Evolutionary conservation across 2,888 invertebrate species (phyloP), one percentile per base, ranked within the genome.

Genomic region (Drosophila pseudotakahashii): DNA sequence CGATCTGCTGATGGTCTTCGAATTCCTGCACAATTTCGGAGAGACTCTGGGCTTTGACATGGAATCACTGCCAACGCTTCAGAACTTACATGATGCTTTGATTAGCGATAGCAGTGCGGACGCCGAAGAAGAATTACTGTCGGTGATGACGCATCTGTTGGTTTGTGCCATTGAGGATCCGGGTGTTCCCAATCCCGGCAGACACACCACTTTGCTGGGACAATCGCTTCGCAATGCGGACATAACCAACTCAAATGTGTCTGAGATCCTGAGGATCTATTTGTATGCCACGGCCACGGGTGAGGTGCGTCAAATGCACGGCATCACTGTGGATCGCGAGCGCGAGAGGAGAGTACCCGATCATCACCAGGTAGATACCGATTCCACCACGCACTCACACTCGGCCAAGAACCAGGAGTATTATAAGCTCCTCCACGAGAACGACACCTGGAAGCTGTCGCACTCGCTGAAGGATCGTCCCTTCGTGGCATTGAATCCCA

Each of bases 11-110:
- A 98, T 99, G 96, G 96, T 98, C n/a, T 96, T 97, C 89, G 99
- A 99, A 93, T 99, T 99, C 91, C 93, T 99, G 77, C 97, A 98
- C 88, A 99, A 98, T 93, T 99, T 99, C 90, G 98, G 97, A 54
- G 97, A 97, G 92, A 97, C 98, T 0, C 93, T 99, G 2, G 98
- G 98, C 59, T 98, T 99, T 89, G 97, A 98, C 87, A 95, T 96
- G 95, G 97, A 97, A 61, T 95, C 96, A 4, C 92, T 98, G 76
- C 99, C 98, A 2, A 96, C 96, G 0, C 92, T 99, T 79, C 96
- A 96, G 91, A 96, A 96, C 60, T 93, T 98, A 13, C 98, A 98
- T 92, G 94, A 95, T 89, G 98, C 97, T 0, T 93, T 98, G 34
- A 93, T 98, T 57, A 90, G 89, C 45, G 95, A 96, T 88, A 96